Conservation (phyloP, 1,140 invertebrate genomes). For the Drosophila triauraria region DNA sequence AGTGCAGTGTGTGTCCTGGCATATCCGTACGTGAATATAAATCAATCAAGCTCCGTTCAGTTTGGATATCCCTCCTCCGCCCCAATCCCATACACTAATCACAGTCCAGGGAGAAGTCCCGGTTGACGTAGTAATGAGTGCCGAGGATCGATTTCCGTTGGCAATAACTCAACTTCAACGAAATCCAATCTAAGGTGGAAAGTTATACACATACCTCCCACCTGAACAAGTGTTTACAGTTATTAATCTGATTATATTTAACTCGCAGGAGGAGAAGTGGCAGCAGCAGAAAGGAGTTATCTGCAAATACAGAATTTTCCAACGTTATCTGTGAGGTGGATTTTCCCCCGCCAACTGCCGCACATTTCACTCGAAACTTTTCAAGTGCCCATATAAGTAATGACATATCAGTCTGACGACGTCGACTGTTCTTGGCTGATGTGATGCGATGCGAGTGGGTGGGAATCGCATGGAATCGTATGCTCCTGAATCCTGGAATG, state of each 20-base stretch:
- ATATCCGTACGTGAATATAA: slow-evolving; percentile 48
- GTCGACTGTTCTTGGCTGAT: slow-evolving; percentile 36
- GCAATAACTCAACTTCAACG: slow-evolving; percentile 74
- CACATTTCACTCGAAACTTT: slow-evolving; percentile 78
- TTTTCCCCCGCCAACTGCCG: slow-evolving; percentile 21
- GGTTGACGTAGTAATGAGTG: slow-evolving; percentile 60
- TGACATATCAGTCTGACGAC: slow-evolving; percentile 71
- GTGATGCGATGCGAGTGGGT: slow-evolving; percentile 8
- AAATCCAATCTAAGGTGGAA: slow-evolving; percentile 68
- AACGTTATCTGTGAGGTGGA: slow-evolving; percentile 31
- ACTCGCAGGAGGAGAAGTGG: slow-evolving; percentile 22
- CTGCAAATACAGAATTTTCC: slow-evolving; percentile 14
- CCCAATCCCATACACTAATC: slow-evolving; percentile 32
- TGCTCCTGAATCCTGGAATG: slow-evolving; percentile 5
- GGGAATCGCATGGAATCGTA: neutral
- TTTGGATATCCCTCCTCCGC: slow-evolving; percentile 2
- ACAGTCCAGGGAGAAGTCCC: slow-evolving; percentile 21
- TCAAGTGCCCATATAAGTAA: slow-evolving; percentile 81
- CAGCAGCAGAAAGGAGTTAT: slow-evolving; percentile 22
- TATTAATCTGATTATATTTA: slow-evolving; percentile 82
- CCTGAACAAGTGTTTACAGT: slow-evolving; percentile 68
- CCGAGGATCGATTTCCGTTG: slow-evolving; percentile 76
- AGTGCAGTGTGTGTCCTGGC: slow-evolving; percentile 4
- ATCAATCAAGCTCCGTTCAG: slow-evolving; percentile 49
- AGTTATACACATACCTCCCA: slow-evolving; percentile 22